Conservation (phyloP, 92 coral and sea anemone genomes). For the Heliopora coerulea region DNA sequence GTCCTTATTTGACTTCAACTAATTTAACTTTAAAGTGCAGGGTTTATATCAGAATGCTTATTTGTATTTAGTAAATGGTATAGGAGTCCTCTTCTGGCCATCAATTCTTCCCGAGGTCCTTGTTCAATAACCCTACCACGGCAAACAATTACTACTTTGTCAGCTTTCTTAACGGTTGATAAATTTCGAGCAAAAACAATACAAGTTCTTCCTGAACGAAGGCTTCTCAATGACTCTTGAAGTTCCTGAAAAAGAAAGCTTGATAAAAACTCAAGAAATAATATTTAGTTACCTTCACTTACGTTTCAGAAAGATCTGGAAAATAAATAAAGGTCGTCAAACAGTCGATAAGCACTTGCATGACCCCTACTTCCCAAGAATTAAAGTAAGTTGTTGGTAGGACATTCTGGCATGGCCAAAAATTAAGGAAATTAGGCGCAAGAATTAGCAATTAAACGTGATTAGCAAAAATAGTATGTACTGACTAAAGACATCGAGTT, state of each 20-base stretch:
- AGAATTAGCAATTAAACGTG: too few species aligned
- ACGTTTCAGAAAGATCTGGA: too few species aligned
- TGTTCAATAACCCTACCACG: conserved; percentile 86
- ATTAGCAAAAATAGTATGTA: too few species aligned
- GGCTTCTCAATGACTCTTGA: conserved; percentile 52
- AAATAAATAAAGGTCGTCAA: too few species aligned
- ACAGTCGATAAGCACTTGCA: too few species aligned
- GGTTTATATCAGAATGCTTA: conserved; percentile 31
- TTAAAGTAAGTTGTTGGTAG: too few species aligned
- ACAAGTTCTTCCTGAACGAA: conserved; percentile 67
- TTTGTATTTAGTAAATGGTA: conserved; percentile 46
- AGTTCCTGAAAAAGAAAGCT: conserved; percentile 52
- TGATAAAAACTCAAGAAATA: background rate
- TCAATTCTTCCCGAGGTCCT: conserved; percentile 68
- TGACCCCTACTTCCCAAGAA: too few species aligned
- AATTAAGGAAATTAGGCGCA: too few species aligned
- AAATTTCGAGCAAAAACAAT: conserved; percentile 71
- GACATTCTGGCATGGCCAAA: too few species aligned
- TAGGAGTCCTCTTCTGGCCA: conserved; percentile 50
- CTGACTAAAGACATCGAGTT: too few species aligned
- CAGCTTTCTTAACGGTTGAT: conserved; percentile 73
- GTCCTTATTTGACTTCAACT: background rate
- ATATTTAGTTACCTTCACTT: too few species aligned
- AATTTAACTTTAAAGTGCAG: conserved; percentile 1
- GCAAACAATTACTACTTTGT: conserved; percentile 66